Evolutionary conservation across 1,140 invertebrate species (phyloP).

Genomic region (Euwallacea fornicatus): DNA sequence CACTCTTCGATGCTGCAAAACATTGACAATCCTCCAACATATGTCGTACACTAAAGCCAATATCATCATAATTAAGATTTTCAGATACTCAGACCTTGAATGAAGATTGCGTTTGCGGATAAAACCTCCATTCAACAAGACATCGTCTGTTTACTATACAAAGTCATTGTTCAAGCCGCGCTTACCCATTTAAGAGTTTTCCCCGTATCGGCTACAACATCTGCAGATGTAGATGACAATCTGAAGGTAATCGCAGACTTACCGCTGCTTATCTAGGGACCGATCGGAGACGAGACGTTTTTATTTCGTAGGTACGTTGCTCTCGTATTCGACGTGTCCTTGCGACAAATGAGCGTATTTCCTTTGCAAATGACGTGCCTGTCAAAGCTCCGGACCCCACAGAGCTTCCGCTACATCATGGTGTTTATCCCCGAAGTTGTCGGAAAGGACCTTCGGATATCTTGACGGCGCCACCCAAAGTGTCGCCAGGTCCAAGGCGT

Average conservation of each 20-base stretch:
- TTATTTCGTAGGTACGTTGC: no score
- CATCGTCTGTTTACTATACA: no score
- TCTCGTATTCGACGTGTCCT: neutral
- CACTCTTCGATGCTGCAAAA: no score
- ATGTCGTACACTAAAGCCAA: no score
- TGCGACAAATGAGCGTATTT: neutral
- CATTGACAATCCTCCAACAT: no score
- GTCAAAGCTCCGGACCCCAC: neutral
- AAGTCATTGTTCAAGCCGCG: no score
- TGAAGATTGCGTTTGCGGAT: no score
- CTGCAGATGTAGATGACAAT: constrained; percentile 1
- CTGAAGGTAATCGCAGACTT: neutral
- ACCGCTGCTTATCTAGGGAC: no score
- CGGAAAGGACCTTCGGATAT: neutral
- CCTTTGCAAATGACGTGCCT: neutral
- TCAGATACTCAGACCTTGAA: no score
- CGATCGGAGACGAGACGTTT: no score
- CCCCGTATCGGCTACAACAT: neutral
- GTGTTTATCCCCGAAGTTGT: neutral
- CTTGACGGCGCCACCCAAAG: neutral
- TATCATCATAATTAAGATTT: no score
- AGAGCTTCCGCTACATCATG: neutral
- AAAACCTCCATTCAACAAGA: no score
- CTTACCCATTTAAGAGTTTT: neutral
- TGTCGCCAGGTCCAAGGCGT: neutral